Evolutionary conservation across 64 coral and sea anemone genomes (phyloP).

Genomic region (Montipora cactus): DNA sequence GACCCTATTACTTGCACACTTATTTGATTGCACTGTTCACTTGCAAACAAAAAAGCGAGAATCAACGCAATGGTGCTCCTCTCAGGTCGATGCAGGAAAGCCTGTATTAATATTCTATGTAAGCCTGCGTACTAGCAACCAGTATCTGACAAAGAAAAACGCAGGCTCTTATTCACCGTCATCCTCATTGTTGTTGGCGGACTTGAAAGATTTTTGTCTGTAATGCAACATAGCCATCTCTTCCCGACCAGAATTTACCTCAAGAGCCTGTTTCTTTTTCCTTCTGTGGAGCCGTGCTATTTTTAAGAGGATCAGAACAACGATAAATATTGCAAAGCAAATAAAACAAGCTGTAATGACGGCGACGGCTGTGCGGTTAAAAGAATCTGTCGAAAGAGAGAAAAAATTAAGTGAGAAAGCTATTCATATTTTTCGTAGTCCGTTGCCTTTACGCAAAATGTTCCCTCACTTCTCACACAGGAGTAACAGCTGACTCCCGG

Average conservation of each 20-base stretch:
- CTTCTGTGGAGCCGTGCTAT: constrained; percentile 7
- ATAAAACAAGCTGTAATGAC: constrained; percentile 50
- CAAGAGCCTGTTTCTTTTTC: constrained; percentile 10
- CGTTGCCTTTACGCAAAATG: too few relatives aligned
- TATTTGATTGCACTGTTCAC: too few relatives aligned
- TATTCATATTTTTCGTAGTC: too few relatives aligned
- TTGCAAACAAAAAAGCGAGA: too few relatives aligned
- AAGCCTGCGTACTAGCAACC: too few relatives aligned
- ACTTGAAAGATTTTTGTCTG: constrained; percentile 18
- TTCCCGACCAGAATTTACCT: background rate
- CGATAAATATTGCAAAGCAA: constrained; percentile 37
- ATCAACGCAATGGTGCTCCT: too few relatives aligned
- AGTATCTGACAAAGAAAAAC: too few relatives aligned
- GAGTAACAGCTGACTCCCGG: too few relatives aligned
- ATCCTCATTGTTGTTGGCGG: constrained; percentile 24
- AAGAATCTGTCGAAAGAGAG: background rate
- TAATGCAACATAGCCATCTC: constrained; percentile 42
- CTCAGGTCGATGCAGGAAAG: too few relatives aligned
- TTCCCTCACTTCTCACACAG: too few relatives aligned
- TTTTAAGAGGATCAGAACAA: constrained; percentile 33
- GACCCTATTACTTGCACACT: too few relatives aligned
- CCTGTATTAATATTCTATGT: too few relatives aligned
- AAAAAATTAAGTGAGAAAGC: background rate
- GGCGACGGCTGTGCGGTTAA: background rate
- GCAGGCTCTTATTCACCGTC: background rate